Base-by-base conservation (phyloP, 2,797 vertebrate species). In the Emys orbicularis region DNA sequence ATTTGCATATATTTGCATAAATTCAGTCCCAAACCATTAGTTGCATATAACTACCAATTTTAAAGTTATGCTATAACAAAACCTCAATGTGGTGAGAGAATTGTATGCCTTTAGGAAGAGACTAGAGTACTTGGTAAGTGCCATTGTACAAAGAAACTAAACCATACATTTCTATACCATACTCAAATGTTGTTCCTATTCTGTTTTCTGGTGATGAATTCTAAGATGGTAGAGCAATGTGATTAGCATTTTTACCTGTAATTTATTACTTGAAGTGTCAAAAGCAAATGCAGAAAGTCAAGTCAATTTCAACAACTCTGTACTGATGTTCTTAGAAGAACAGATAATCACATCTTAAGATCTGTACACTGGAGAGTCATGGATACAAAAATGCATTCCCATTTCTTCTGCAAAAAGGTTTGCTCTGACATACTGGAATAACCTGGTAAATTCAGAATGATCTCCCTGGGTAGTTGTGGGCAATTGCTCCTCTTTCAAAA, bases 281-380 rank as follows among this genome's bases (percentile, higher is more conserved):
- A 90, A 92, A 96, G 57, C 76, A 96, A 88, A 96, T 41, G 27
- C 94, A 97, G 94, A 94, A 77, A 82, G 94, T 31, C 79, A 34
- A 92, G 77, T 72, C n/a, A 52, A 77, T 72, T 0, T 50, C 61
- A 87, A 82, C 12, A 88, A 82, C 5, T 34, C 61, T 65, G 84
- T 92, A 86, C 95, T 96, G 83, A 94, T 96, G 79, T 96, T 96
- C 80, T 97, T 97, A 97, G 72, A 94, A 49, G 29, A 95, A 82
- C 59, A 94, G 34, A 65, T 65, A 65, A 81, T 88, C 79, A 86
- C 94, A 94, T 84, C 52, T 65, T 65, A 65, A 65, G 61, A n/a
- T n/a, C 61, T 65, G 16, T 65, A 19, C 61, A n/a, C 61, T 65
- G 61, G 34, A n/a, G 34, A 65, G 34, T 65, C 34, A 13, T 59